A percentile compares a stretch with the other conserved stretches of the same genome.
These are phyloP conservation scores for Pogonocherus hispidulus DNA, from an alignment of 2,888 invertebrate genomes.

Conservation along the genomic window DNA sequence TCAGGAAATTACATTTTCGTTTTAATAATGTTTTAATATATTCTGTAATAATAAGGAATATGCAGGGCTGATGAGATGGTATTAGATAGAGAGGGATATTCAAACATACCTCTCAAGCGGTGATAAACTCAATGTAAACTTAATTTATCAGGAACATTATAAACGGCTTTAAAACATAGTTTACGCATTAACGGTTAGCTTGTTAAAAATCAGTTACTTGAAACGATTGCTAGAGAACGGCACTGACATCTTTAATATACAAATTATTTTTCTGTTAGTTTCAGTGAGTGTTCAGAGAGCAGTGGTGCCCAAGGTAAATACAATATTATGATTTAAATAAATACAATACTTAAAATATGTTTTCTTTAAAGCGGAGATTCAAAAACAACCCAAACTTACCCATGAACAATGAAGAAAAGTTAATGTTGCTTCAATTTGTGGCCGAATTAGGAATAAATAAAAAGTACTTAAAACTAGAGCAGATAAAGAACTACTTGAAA, in stretches of 20 bases:
- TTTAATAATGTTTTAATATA: no score
- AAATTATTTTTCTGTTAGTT: conserved; percentile 15
- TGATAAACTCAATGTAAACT: no score
- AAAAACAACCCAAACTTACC: conserved; percentile 29
- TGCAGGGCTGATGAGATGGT: no score
- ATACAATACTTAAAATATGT: neutral
- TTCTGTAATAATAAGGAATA: neutral
- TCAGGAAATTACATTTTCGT: no score
- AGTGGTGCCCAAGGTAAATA: conserved; percentile 18
- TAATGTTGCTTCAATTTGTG: conserved; percentile 24
- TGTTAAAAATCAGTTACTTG: no score
- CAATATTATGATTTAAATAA: neutral
- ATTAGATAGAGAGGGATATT: no score
- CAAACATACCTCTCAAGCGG: no score
- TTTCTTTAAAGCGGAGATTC: conserved; percentile 24
- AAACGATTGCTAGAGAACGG: no score
- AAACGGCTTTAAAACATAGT: no score
- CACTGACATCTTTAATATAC: no score
- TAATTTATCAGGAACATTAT: no score
- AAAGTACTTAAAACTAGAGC: conserved; percentile 32
- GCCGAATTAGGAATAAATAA: conserved; percentile 28
- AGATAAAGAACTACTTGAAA: conserved; percentile 22
- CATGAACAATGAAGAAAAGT: conserved; percentile 27
- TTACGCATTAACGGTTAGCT: no score
- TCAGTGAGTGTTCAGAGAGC: conserved; percentile 17